Evolutionary conservation across 2,113 vertebrate genomes (phyloP).

Genomic region (Neolamprologus brichardi): DNA sequence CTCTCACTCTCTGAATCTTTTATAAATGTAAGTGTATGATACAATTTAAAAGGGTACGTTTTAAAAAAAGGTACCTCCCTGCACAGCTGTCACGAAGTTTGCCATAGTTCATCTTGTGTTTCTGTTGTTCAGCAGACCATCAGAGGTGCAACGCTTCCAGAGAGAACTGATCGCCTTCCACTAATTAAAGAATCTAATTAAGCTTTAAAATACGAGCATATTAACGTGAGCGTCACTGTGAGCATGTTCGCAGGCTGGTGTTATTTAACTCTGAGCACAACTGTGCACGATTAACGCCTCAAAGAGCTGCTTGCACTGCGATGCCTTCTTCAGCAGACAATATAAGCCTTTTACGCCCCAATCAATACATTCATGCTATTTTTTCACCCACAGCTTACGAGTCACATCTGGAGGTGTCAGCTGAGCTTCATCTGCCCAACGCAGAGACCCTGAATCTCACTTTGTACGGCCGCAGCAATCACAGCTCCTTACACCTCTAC

Average conservation of each 20-base stretch:
- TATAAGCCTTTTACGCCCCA: background rate
- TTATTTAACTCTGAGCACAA: background rate
- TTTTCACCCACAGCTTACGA: background rate
- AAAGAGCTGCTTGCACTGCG: background rate
- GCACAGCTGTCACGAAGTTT: background rate
- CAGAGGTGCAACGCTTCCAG: background rate
- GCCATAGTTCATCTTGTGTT: background rate
- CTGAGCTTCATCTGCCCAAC: conserved; percentile 8
- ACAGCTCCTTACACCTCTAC: conserved; percentile 14
- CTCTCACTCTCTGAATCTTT: background rate
- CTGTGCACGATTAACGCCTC: background rate
- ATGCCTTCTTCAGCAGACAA: background rate
- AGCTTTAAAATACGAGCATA: background rate
- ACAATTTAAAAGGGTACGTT: fast-evolving
- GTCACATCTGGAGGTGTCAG: conserved; percentile 6
- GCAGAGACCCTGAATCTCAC: conserved; percentile 19
- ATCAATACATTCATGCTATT: background rate
- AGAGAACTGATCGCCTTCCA: background rate
- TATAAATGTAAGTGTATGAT: background rate
- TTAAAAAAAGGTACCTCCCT: background rate
- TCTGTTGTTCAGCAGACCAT: background rate
- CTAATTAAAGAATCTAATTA: background rate
- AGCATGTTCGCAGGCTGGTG: background rate
- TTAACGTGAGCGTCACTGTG: background rate
- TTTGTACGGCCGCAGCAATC: conserved; percentile 10